Conservation (phyloP, 1,140 invertebrate genomes). For the Polyergus mexicanus region DNA sequence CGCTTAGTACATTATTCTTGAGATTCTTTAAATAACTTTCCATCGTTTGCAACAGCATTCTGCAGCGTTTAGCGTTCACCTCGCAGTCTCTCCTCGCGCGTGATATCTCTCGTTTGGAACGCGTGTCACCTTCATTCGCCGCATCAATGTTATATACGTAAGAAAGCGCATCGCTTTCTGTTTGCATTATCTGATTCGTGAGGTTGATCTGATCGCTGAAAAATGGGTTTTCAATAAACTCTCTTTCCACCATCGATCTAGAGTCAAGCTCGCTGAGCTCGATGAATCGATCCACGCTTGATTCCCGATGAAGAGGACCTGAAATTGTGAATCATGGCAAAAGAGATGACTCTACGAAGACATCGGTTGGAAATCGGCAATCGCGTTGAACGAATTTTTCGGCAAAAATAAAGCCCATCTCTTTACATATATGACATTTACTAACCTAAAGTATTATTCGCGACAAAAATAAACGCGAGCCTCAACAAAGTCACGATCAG, state of each 20-base stretch:
- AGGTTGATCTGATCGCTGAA: neutral
- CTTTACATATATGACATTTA: neutral
- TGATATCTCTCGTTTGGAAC: slow-evolving; percentile 2
- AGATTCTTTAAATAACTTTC: neutral
- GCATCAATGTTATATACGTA: too few relatives aligned
- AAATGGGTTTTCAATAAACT: neutral
- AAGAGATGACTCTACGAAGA: slow-evolving; percentile 25
- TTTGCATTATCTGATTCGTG: too few relatives aligned
- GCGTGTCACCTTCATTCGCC: neutral
- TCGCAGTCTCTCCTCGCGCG: slow-evolving; percentile 26
- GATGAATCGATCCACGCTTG: neutral
- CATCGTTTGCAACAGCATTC: slow-evolving; percentile 27
- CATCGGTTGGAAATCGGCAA: slow-evolving; percentile 12
- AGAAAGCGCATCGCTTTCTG: neutral
- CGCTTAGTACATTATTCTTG: neutral
- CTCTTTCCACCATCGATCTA: neutral
- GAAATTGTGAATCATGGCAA: slow-evolving; percentile 30
- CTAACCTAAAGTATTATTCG: slow-evolving; percentile 27
- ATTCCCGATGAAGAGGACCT: slow-evolving; percentile 11
- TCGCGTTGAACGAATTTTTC: neutral
- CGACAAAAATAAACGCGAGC: neutral
- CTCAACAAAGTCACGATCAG: neutral
- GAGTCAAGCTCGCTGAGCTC: neutral
- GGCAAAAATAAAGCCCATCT: neutral
- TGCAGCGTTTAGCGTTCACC: slow-evolving; percentile 11